A percentile compares a stretch with the other conserved stretches of the same genome.
Conservation (phyloP, 2,113 vertebrate genomes). For the Cyanistes caeruleus region DNA sequence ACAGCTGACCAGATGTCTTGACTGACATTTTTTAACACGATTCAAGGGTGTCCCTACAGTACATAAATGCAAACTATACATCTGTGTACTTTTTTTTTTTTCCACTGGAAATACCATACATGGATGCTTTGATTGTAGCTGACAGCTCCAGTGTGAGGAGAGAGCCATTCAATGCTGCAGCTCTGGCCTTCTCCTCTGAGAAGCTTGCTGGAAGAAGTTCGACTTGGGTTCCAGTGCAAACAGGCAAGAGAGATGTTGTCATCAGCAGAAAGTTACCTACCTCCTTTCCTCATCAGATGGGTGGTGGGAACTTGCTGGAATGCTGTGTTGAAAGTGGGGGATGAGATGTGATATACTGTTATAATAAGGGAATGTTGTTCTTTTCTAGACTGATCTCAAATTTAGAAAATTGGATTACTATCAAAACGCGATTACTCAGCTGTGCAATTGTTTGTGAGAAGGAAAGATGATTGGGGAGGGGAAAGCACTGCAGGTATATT, state of each 20-base stretch:
- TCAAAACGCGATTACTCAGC: background rate
- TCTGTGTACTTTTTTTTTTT: slow-evolving; percentile 74
- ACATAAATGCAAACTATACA: slow-evolving; percentile 80
- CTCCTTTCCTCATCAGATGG: slow-evolving; percentile 31
- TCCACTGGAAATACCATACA: slow-evolving; percentile 65
- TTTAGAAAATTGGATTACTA: slow-evolving; percentile 21
- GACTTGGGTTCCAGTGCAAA: background rate
- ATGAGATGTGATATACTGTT: slow-evolving; percentile 63
- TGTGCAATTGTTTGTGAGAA: slow-evolving; percentile 1
- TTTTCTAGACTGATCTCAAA: slow-evolving; percentile 39
- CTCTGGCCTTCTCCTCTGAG: background rate
- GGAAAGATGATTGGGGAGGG: background rate
- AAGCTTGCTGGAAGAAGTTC: background rate
- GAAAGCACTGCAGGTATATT: background rate
- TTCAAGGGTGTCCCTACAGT: slow-evolving; percentile 78
- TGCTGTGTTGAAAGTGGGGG: slow-evolving; percentile 43
- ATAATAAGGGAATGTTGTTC: slow-evolving; percentile 53
- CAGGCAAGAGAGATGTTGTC: background rate
- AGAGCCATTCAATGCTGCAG: background rate
- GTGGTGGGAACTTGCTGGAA: slow-evolving; percentile 15
- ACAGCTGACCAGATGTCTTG: slow-evolving; percentile 86
- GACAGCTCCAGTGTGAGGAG: slow-evolving; percentile 48
- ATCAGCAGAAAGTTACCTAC: background rate
- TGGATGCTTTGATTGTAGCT: slow-evolving; percentile 55
- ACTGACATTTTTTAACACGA: slow-evolving; percentile 81